A percentile compares a stretch with the other conserved stretches of the same genome.
Evolutionary conservation across 1,140 invertebrate species (phyloP).

Genomic region (Harpegnathos saltator): DNA sequence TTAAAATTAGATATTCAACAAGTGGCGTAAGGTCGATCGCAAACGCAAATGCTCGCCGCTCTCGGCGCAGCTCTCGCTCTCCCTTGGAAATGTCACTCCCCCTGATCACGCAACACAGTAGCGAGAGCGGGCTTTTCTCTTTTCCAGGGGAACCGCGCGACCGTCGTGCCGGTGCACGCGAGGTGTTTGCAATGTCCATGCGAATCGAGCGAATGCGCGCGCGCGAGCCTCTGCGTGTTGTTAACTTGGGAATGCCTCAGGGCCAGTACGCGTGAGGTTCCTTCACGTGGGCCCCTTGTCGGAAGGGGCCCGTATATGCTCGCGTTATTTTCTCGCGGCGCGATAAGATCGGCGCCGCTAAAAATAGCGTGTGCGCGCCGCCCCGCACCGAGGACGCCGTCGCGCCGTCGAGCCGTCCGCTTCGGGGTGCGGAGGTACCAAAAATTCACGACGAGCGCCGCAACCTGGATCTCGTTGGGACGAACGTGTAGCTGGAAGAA

Average conservation of each 20-base stretch:
- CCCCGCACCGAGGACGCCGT: background rate
- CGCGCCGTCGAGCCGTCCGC: background rate
- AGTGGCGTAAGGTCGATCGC: background rate
- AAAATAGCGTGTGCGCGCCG: slow-evolving; percentile 59
- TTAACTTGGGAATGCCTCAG: slow-evolving; percentile 22
- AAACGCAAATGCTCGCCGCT: background rate
- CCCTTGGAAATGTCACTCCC: background rate
- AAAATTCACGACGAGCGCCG: slow-evolving; percentile 57
- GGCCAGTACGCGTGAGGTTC: background rate
- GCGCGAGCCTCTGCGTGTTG: slow-evolving; percentile 3
- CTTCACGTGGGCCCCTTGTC: background rate
- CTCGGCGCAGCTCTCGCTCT: background rate
- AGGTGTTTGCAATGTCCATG: slow-evolving; percentile 16
- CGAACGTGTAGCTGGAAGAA: slow-evolving; percentile 29
- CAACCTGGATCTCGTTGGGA: too few species aligned
- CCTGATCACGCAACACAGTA: background rate
- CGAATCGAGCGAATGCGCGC: slow-evolving; percentile 9
- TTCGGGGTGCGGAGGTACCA: slow-evolving; percentile 27
- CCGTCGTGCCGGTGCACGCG: slow-evolving; percentile 24
- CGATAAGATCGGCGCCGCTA: slow-evolving; percentile 69
- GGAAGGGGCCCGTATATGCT: slow-evolving; percentile 3
- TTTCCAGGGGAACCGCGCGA: slow-evolving; percentile 34
- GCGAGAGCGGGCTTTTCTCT: slow-evolving; percentile 15
- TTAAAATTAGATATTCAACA: background rate
- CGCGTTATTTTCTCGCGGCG: slow-evolving; percentile 60